A percentile compares a stretch with the other conserved stretches of the same genome.
Evolutionary conservation across 2,797 vertebrate genomes (phyloP).

Genomic region (Chelon auratus): DNA sequence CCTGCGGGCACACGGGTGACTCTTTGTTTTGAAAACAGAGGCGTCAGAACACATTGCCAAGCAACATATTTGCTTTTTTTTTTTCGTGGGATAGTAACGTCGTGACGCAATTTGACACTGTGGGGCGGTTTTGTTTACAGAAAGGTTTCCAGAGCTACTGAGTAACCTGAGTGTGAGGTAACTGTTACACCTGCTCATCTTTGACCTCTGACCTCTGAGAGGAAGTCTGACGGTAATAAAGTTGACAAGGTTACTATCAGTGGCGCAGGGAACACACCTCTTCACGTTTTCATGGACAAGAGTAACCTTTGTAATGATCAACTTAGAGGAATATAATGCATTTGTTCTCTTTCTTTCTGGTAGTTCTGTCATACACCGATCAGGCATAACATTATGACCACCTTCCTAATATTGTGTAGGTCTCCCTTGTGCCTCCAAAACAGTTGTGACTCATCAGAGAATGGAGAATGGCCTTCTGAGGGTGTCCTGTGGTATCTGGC

Average conservation of each 20-base stretch:
- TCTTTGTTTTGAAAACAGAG: neutral
- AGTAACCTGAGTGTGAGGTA: slow-evolving; percentile 19
- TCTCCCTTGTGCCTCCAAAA: too few relatives aligned
- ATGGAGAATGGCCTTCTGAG: too few relatives aligned
- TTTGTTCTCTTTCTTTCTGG: too few relatives aligned
- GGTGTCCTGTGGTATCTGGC: too few relatives aligned
- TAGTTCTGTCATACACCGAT: too few relatives aligned
- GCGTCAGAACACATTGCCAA: neutral
- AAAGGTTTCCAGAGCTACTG: neutral
- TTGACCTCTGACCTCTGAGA: neutral
- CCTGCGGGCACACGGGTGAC: too few relatives aligned
- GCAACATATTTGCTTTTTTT: neutral
- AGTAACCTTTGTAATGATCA: neutral
- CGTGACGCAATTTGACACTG: slow-evolving; percentile 6
- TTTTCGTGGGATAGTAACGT: neutral
- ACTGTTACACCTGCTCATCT: slow-evolving; percentile 6
- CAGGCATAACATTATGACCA: too few relatives aligned
- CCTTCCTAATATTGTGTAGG: too few relatives aligned
- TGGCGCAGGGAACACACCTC: neutral
- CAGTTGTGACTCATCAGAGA: too few relatives aligned
- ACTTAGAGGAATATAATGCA: neutral
- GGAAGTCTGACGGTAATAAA: neutral
- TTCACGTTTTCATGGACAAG: neutral
- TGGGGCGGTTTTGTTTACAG: neutral
- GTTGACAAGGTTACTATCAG: neutral